These are phyloP conservation scores for Sycophila sp. DNA, from an alignment of 1,140 invertebrate genomes.

Conservation along the genomic window DNA sequence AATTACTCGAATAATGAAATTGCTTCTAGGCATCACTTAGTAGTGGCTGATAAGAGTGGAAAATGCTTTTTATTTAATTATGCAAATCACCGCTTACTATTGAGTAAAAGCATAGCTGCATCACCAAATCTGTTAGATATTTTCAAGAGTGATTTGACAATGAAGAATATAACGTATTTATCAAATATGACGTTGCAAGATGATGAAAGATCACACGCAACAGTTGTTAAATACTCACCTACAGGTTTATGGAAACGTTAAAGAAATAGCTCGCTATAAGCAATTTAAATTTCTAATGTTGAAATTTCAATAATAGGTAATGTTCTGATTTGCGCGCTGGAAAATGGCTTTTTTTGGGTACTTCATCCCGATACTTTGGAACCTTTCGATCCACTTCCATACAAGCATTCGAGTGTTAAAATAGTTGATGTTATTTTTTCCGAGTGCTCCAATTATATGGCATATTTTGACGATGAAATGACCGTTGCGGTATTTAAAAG, in stretches of 20 bases:
- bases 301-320: conserved; percentile 38
- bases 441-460: conserved; percentile 65
- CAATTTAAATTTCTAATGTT: neutral
- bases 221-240: conserved; percentile 15
- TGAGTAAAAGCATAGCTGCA: conserved; percentile 17
- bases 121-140: neutral
- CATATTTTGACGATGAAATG: conserved; percentile 67
- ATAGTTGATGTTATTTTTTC: conserved; percentile 68
- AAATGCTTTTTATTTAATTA: conserved; percentile 43
- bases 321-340: conserved; percentile 61
- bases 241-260: too few species aligned
- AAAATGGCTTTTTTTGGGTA: conserved; percentile 68
- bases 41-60: conserved; percentile 40
- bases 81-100: conserved; percentile 16
- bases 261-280: neutral
- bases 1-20: neutral
- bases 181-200: conserved; percentile 32
- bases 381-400: conserved; percentile 61
- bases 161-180: conserved; percentile 38
- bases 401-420: conserved; percentile 58
- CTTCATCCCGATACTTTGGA: conserved; percentile 67
- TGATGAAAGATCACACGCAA: neutral
- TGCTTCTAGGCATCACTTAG: conserved; percentile 44
- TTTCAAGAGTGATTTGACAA: neutral
- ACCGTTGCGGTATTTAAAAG: conserved; percentile 65